Conservation (phyloP, 2,113 vertebrate genomes). For the Myodes glareolus region DNA sequence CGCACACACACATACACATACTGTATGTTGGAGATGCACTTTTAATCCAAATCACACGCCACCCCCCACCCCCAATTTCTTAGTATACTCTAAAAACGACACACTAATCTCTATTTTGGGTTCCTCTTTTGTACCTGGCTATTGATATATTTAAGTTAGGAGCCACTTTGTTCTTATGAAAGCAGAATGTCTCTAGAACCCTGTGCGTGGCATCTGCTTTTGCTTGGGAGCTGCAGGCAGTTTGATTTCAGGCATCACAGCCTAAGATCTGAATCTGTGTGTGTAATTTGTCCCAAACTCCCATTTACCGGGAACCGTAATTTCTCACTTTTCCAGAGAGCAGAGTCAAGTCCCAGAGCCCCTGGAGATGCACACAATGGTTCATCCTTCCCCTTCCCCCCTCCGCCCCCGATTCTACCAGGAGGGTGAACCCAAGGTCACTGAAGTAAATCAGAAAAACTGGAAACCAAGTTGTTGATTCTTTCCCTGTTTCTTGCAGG, state of each 20-base stretch:
- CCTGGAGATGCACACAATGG: background rate
- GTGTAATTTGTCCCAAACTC: background rate
- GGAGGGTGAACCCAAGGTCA: conserved; percentile 39
- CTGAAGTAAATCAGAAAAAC: conserved; percentile 47
- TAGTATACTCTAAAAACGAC: background rate
- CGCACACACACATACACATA: no score
- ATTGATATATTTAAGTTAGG: background rate
- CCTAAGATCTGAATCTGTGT: background rate
- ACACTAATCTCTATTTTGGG: background rate
- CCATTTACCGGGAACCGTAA: background rate
- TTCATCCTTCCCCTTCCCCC: rapidly evolving
- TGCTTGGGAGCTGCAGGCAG: background rate
- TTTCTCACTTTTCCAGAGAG: background rate
- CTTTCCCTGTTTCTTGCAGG: background rate
- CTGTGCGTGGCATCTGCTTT: background rate
- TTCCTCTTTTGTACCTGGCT: background rate
- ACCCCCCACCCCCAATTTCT: background rate
- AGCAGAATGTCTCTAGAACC: background rate
- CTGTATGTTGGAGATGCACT: background rate
- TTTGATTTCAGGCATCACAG: background rate
- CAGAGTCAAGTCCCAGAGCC: background rate
- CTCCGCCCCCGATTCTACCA: background rate
- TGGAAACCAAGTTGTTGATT: background rate
- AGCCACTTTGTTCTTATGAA: background rate
- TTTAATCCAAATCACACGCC: background rate